Base-by-base conservation (phyloP, 2,888 invertebrate genomes). In the Macrosiphum euphorbiae region DNA sequence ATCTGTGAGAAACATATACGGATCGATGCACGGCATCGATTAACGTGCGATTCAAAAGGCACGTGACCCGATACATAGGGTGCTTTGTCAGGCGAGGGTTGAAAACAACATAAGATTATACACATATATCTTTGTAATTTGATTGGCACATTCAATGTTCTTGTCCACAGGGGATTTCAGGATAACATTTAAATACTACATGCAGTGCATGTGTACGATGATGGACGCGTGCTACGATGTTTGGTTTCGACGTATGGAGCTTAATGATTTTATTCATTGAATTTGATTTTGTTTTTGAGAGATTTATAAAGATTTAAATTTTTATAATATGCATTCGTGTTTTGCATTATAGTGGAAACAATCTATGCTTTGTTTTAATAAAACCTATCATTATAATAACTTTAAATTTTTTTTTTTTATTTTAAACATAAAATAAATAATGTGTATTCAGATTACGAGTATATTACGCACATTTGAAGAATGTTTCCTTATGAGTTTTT, bases 1-100 rank as follows among this genome's bases (percentile, higher is more conserved):
- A 88, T 92, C 52, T 78, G 92, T 92, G 92, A 92, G 88, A 92
- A 92, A 92, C 87, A 67, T 92, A 91, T 67, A 92, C 41, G 47
- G 61, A 67, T 88, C 67, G 87, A 67, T 87, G 67, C 92, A 88
- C 92, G 92, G 67, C 87, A 50, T 92, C 92, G 92, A 92, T 92
- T 92, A 92, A 41, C 61, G 87, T 67, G 20, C 87, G 26, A 92
- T 92, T 92, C 87, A 67, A 92, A 87, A 92, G 88, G 78, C 92
- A 92, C 92, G 92, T 92, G 92, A 88, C 92, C 92, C 50, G 88
- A 92, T 92, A 67, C 85, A 47, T 50, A 20, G 92, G 61, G 92
- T 52, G 35, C 47, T 35, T 78, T 86, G 58, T 44, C 24, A 85
- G 47, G 35, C 67, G 50, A 88, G 92, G 92, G 92, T 67, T 87